Evolutionary conservation across 2,797 vertebrate species (phyloP).

Genomic region (Leptatherina wallacei): DNA sequence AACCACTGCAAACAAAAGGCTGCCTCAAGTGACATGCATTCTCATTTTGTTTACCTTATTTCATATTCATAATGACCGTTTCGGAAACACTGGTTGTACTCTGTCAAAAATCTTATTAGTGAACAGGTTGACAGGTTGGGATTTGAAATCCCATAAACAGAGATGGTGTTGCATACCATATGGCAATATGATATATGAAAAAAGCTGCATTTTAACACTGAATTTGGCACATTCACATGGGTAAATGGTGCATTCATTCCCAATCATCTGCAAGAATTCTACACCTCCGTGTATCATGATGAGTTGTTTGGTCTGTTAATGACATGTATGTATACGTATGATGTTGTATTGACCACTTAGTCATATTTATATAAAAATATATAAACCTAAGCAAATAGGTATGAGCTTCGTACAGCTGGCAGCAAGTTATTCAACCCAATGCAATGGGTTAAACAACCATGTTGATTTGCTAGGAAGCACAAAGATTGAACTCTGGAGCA

Average conservation of each 20-base stretch:
- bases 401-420: too few relatives aligned
- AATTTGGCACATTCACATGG: not conserved
- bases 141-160: not conserved
- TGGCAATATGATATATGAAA: not conserved
- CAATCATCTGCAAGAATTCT: too few relatives aligned
- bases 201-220: not conserved
- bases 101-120: not conserved
- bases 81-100: too few relatives aligned
- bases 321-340: not conserved
- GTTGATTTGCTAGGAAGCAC: too few relatives aligned
- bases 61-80: not conserved
- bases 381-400: too few relatives aligned
- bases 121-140: not conserved
- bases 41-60: not conserved
- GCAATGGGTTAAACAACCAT: too few relatives aligned
- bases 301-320: not conserved
- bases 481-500: too few relatives aligned
- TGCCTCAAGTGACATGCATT: not conserved
- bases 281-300: too few relatives aligned
- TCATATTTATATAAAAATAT: too few relatives aligned
- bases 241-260: too few relatives aligned
- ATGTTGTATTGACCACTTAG: too few relatives aligned
- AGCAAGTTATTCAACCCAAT: too few relatives aligned
- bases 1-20: not conserved
- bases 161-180: not conserved